Percentiles rank a stretch among this genome's conserved stretches.
phyloP scores from a whole-genome alignment of 2,113 vertebrate genomes.

The Rhinogobius similis region DNA sequence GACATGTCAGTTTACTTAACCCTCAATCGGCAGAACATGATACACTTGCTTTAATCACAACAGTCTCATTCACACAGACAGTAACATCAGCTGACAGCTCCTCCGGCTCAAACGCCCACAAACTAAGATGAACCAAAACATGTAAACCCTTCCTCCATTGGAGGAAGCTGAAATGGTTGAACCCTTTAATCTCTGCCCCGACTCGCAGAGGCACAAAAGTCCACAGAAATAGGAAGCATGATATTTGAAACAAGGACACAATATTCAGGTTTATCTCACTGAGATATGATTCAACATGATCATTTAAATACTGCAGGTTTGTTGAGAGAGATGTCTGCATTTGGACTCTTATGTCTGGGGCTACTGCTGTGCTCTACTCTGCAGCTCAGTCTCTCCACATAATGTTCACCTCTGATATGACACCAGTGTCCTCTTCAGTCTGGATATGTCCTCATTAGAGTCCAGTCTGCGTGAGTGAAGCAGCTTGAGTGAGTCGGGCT shows the following conservation, averaged over 20 bases:
- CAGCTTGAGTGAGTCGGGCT: slow-evolving; percentile 23
- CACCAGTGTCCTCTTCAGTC: not conserved
- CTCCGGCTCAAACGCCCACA: slow-evolving; percentile 30
- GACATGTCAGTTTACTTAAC: slow-evolving; percentile 55
- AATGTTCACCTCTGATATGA: slow-evolving; percentile 5
- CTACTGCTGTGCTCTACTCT: slow-evolving; percentile 36
- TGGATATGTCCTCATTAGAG: slow-evolving; percentile 23
- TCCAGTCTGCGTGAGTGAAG: slow-evolving; percentile 1
- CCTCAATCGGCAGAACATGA: slow-evolving; percentile 25
- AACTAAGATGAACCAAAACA: slow-evolving; percentile 46
- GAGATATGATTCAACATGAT: slow-evolving; percentile 48
- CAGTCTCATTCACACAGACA: slow-evolving; percentile 51
- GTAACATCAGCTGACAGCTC: slow-evolving; percentile 22
- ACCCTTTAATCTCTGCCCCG: slow-evolving; percentile 29
- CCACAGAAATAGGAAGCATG: slow-evolving; percentile 22
- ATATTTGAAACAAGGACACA: slow-evolving; percentile 42
- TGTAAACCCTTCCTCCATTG: slow-evolving; percentile 69
- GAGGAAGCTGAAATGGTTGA: slow-evolving; percentile 65
- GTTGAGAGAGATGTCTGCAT: slow-evolving; percentile 45
- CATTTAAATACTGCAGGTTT: slow-evolving; percentile 23
- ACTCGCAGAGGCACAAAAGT: slow-evolving; percentile 34
- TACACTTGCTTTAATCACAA: slow-evolving; percentile 30
- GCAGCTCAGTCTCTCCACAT: slow-evolving; percentile 13
- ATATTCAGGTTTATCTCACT: slow-evolving; percentile 19
- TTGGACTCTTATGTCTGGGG: slow-evolving; percentile 46